A percentile compares a stretch with the other conserved stretches of the same genome.
These are phyloP conservation scores for Sylvietta virens DNA, from an alignment of 2,113 vertebrate genomes.

Conservation along the genomic window DNA sequence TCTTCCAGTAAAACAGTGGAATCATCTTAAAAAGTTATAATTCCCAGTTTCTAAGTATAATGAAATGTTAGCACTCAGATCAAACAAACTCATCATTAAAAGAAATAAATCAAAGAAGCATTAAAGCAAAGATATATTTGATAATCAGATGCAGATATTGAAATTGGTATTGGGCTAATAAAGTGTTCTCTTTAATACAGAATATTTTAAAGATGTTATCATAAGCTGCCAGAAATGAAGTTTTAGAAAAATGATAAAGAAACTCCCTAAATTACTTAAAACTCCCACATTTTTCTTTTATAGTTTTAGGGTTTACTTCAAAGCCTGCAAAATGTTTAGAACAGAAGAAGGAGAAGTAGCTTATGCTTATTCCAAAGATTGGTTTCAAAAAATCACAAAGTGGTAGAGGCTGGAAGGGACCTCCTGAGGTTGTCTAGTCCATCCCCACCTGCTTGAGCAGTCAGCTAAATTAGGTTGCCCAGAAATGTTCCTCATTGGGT, in stretches of 20 bases:
- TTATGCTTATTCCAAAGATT: neutral
- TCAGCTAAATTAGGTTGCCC: neutral
- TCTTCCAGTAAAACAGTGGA: neutral
- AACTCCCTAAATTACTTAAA: neutral
- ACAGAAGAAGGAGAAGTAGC: neutral
- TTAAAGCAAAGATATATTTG: neutral
- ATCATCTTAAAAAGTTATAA: neutral
- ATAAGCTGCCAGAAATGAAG: neutral
- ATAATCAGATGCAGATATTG: neutral
- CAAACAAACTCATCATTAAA: slow-evolving; percentile 6
- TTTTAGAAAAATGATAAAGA: neutral
- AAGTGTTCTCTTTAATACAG: neutral
- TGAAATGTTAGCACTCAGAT: slow-evolving; percentile 3
- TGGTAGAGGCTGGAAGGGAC: neutral
- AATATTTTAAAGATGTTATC: neutral
- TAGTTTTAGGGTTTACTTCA: neutral
- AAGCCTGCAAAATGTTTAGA: neutral
- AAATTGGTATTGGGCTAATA: neutral
- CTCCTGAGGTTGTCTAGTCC: neutral
- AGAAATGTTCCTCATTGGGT: neutral
- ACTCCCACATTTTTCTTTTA: neutral
- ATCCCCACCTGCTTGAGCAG: neutral
- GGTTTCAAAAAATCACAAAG: neutral
- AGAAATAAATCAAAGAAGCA: neutral
- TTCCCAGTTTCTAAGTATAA: neutral